These are phyloP conservation scores for Scolopax rusticola DNA, from an alignment of 2,797 vertebrate species.

Conservation along the genomic window DNA sequence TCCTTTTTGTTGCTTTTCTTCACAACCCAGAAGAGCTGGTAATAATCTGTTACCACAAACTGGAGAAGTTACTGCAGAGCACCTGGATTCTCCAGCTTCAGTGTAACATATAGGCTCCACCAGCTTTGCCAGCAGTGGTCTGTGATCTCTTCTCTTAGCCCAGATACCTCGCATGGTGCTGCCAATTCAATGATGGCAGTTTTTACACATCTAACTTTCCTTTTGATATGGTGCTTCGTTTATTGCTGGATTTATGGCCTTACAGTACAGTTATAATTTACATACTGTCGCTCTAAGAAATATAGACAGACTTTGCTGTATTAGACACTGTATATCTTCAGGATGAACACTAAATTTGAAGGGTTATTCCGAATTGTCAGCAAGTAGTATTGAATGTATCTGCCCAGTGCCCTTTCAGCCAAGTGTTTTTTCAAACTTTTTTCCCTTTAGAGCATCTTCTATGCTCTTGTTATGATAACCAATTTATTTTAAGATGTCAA, in stretches of 20 bases:
- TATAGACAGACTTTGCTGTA: neutral
- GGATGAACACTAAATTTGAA: neutral
- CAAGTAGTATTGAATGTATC: neutral
- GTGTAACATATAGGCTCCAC: rapidly evolving
- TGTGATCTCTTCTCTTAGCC: neutral
- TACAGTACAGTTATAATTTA: neutral
- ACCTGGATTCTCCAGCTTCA: neutral
- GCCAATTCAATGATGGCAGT: neutral
- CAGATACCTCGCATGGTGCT: neutral
- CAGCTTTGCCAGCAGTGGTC: neutral
- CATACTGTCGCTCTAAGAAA: neutral
- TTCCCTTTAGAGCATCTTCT: neutral
- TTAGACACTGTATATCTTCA: neutral
- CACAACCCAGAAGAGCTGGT: neutral
- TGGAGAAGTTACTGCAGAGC: neutral
- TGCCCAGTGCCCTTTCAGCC: neutral
- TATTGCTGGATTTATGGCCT: neutral
- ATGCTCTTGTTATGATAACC: neutral
- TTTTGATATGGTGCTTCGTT: neutral
- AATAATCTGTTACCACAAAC: neutral
- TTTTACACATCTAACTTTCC: neutral
- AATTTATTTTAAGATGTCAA: neutral
- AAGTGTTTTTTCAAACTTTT: neutral
- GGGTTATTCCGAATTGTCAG: neutral
- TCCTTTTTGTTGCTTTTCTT: neutral